Percentiles rank a stretch among this genome's conserved stretches.
These are phyloP conservation scores for Glaucidium brasilianum DNA, from an alignment of 2,113 vertebrate species.

Conservation along the genomic window DNA sequence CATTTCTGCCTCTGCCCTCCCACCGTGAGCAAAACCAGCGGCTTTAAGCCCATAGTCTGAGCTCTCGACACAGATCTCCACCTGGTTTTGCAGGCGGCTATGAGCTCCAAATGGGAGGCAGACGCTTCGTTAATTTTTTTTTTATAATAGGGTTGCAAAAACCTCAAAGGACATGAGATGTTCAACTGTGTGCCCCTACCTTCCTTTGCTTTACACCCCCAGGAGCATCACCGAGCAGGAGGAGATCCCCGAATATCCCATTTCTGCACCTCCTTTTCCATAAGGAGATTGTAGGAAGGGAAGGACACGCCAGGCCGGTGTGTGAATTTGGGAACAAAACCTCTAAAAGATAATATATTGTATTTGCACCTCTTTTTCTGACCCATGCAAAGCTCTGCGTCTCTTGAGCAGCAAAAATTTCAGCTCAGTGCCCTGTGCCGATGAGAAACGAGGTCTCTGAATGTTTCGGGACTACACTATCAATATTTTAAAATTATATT, in stretches of 20 bases:
- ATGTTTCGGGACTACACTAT: accelerated
- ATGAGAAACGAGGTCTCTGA: not conserved
- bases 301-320: accelerated
- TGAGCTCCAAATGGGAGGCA: not conserved
- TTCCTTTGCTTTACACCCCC: accelerated
- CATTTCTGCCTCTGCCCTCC: not conserved
- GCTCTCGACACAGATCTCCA: not conserved
- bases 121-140: not conserved
- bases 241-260: not conserved
- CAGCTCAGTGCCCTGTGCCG: accelerated
- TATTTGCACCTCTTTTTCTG: not conserved
- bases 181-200: not conserved
- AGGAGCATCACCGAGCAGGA: accelerated
- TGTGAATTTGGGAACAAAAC: not conserved
- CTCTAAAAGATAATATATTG: not conserved
- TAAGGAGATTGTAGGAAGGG: not conserved
- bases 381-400: accelerated
- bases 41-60: not conserved
- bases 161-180: accelerated
- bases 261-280: not conserved
- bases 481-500: accelerated
- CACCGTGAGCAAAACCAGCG: not conserved
- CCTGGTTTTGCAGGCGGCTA: not conserved
- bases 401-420: not conserved
- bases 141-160: not conserved